A percentile compares a stretch with the other conserved stretches of the same genome.
Evolutionary conservation across 2,113 vertebrate species (phyloP).

Genomic region (Carettochelys insculpta): DNA sequence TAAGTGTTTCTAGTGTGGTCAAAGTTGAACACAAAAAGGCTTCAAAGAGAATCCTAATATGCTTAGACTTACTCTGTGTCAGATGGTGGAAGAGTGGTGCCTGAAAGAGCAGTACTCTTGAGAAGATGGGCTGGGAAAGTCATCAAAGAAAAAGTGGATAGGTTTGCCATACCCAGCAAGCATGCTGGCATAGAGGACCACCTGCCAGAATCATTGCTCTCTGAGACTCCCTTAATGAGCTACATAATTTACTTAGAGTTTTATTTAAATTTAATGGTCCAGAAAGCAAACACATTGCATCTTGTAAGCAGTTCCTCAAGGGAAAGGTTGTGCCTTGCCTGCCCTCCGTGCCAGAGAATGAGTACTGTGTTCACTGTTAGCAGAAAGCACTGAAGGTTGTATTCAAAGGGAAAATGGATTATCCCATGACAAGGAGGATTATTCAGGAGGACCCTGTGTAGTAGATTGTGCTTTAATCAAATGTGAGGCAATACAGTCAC

Average conservation of each 20-base stretch:
- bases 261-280: constrained; percentile 72
- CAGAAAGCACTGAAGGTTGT: neutral
- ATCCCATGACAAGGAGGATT: neutral
- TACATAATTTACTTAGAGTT: constrained; percentile 71
- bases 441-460: neutral
- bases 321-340: constrained; percentile 38
- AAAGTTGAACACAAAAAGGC: constrained; percentile 46
- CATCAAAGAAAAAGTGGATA: neutral
- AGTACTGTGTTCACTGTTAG: neutral
- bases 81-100: constrained; percentile 30
- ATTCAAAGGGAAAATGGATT: neutral
- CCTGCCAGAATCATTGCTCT: constrained; percentile 65
- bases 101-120: constrained; percentile 38
- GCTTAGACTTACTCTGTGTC: constrained; percentile 29
- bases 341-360: neutral
- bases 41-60: constrained; percentile 12
- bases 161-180: constrained; percentile 60
- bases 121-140: constrained; percentile 38
- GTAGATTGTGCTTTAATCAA: neutral
- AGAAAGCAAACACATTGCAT: constrained; percentile 60
- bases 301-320: constrained; percentile 45
- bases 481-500: neutral
- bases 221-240: constrained; percentile 63
- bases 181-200: constrained; percentile 63
- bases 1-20: constrained; percentile 30